Conservation (phyloP, 2,797 vertebrate genomes). For the Bradypus variegatus region DNA sequence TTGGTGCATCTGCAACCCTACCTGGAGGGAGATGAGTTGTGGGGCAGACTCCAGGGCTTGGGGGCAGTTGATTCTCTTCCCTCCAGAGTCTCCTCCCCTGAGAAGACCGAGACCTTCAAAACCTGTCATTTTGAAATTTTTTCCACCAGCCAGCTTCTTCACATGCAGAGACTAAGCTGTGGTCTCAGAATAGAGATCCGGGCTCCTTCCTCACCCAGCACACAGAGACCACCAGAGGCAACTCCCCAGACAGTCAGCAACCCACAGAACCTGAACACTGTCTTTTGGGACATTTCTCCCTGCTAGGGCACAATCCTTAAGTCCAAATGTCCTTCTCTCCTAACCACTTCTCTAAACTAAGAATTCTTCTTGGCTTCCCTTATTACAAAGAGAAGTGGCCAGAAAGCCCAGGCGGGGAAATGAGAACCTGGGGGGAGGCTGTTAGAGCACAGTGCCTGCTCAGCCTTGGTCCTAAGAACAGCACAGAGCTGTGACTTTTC, state of each 20-base stretch:
- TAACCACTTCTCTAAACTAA: constrained; percentile 7
- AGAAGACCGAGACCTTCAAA: not conserved
- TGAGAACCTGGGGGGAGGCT: not conserved
- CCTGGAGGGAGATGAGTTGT: not conserved
- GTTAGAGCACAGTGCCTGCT: not conserved
- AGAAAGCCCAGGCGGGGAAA: not conserved
- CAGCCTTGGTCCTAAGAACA: constrained; percentile 14
- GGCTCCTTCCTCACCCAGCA: not conserved
- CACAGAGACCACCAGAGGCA: not conserved
- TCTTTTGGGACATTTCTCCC: not conserved
- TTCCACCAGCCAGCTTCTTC: not conserved
- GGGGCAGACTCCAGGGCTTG: not conserved
- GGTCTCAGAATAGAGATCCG: constrained; percentile 1
- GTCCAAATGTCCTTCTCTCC: not conserved
- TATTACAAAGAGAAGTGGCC: not conserved
- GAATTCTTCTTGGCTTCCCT: not conserved
- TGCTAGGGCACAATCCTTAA: not conserved
- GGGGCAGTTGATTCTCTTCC: not conserved
- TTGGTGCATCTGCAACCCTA: not conserved
- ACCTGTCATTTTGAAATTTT: not conserved
- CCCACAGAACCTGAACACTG: not conserved
- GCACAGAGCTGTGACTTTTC: not conserved
- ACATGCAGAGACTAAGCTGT: not conserved
- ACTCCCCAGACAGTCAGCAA: not conserved
- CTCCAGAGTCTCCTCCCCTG: not conserved